phyloP scores from a whole-genome alignment of 2,888 invertebrate species.

The Tenodera sinensis region DNA sequence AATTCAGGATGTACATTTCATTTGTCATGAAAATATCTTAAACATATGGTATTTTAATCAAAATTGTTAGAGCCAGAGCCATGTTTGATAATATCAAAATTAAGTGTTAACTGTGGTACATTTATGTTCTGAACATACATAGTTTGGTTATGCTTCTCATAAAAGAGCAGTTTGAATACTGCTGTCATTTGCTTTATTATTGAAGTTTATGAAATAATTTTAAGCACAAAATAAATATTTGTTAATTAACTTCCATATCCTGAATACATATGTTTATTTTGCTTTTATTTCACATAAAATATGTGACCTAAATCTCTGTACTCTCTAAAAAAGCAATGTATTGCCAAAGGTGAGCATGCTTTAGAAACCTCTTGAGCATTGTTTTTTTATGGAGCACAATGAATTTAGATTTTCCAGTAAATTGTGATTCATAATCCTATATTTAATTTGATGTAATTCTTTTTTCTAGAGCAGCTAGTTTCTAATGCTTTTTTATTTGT shows the following conservation, averaged over 20 bases:
- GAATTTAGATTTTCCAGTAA: neutral
- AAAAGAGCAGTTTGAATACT: too few relatives aligned
- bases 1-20: too few relatives aligned
- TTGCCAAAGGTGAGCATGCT: neutral
- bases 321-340: neutral
- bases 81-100: too few relatives aligned
- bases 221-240: neutral
- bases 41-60: too few relatives aligned
- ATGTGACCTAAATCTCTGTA: neutral
- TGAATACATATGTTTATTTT: neutral
- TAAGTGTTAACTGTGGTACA: too few relatives aligned
- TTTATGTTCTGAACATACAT: too few relatives aligned
- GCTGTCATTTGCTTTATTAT: neutral
- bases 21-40: too few relatives aligned
- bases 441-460: neutral
- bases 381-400: neutral
- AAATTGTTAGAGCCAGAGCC: too few relatives aligned
- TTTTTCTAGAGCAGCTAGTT: neutral
- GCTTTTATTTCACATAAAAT: neutral
- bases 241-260: neutral
- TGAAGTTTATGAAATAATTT: neutral
- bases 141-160: too few relatives aligned
- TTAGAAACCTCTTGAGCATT: neutral
- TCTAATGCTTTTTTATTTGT: neutral
- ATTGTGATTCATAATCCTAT: neutral